phyloP scores from a whole-genome alignment of 2,113 vertebrate genomes.

The Origma solitaria region DNA sequence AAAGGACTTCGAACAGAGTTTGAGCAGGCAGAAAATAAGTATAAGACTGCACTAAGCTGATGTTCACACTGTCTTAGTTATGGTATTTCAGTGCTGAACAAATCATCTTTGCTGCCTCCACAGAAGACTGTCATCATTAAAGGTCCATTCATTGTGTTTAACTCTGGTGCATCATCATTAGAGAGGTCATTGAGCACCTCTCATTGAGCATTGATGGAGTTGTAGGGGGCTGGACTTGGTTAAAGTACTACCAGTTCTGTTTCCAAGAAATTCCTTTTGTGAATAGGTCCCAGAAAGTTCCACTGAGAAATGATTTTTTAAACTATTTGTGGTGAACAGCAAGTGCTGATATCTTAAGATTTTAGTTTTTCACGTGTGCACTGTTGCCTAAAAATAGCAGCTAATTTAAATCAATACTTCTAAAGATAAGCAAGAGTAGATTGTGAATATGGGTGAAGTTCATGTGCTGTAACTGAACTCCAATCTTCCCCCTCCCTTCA shows the following conservation, averaged over 20 bases:
- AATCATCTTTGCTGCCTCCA: not conserved
- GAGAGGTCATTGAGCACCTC: not conserved
- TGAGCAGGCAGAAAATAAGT: not conserved
- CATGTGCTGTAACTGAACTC: not conserved
- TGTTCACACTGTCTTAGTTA: not conserved
- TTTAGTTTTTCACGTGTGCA: not conserved
- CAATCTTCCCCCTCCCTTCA: not conserved
- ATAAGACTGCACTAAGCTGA: fast-evolving
- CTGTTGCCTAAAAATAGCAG: not conserved
- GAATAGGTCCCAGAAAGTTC: not conserved
- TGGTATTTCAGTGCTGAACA: not conserved
- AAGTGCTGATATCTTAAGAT: not conserved
- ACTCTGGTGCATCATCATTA: not conserved
- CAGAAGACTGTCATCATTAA: not conserved
- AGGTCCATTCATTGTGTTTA: not conserved
- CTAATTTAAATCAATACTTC: not conserved
- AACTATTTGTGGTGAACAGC: not conserved
- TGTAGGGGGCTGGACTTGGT: not conserved
- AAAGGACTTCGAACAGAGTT: not conserved
- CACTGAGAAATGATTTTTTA: not conserved
- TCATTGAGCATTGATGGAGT: not conserved
- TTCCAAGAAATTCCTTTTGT: not conserved
- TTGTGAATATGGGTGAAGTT: not conserved
- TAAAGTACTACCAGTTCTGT: not conserved
- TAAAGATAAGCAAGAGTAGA: not conserved